phyloP scores from a whole-genome alignment of 2,113 vertebrate species.

The Hemiprocne comata region DNA sequence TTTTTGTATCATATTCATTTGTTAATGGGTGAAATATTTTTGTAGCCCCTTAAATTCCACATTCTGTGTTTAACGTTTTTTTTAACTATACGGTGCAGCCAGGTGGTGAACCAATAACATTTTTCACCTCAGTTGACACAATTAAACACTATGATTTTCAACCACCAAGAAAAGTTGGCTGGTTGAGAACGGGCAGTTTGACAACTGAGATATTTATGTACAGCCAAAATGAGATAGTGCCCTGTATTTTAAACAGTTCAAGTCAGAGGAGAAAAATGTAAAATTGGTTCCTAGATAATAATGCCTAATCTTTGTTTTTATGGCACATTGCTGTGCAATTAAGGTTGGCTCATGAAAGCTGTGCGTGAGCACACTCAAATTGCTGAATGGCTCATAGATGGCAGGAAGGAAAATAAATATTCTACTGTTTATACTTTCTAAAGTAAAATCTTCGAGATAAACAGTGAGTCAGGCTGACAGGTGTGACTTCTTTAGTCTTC shows the following conservation, averaged over 20 bases:
- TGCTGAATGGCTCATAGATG: constrained; percentile 69
- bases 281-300: constrained; percentile 74
- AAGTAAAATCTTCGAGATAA: constrained; percentile 61
- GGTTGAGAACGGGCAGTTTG: constrained; percentile 65
- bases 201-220: constrained; percentile 72
- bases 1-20: background rate
- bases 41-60: background rate
- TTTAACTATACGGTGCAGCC: constrained; percentile 25
- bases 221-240: constrained; percentile 72
- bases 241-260: constrained; percentile 76
- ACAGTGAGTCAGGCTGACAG: constrained; percentile 69
- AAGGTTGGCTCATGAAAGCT: constrained; percentile 68
- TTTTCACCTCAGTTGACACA: constrained; percentile 46
- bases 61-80: background rate
- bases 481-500: constrained; percentile 69
- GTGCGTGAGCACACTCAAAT: constrained; percentile 29
- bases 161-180: constrained; percentile 56
- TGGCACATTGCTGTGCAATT: constrained; percentile 69
- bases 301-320: constrained; percentile 75
- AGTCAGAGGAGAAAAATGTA: constrained; percentile 81
- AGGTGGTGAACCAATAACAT: constrained; percentile 37
- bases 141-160: constrained; percentile 65
- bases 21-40: background rate
- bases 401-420: constrained; percentile 77
- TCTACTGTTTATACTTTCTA: constrained; percentile 67